phyloP scores from a whole-genome alignment of 2,888 invertebrate genomes.

The Druceiella hillmani region DNA sequence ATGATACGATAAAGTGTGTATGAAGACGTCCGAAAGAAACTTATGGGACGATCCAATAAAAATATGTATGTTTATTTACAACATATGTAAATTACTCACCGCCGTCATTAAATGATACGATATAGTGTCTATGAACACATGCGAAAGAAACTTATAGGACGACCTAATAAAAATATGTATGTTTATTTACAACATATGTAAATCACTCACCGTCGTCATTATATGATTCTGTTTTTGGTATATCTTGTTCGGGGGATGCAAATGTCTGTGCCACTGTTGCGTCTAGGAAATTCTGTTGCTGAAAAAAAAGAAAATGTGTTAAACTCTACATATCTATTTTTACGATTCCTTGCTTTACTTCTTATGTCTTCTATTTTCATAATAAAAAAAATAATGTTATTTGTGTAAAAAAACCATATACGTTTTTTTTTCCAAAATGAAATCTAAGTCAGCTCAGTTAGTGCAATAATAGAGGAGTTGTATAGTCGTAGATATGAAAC shows the following conservation, averaged over 20 bases:
- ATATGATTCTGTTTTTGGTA: slow-evolving; percentile 20
- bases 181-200: too few species aligned
- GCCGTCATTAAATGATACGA: background rate
- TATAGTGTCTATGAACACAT: background rate
- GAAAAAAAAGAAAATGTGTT: slow-evolving; percentile 4
- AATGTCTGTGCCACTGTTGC: slow-evolving; percentile 15
- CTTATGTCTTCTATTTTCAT: background rate
- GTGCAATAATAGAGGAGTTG: too few species aligned
- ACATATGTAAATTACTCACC: slow-evolving; percentile 6
- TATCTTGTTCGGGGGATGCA: slow-evolving; percentile 13
- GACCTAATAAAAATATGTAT: too few species aligned
- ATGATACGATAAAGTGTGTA: too few species aligned
- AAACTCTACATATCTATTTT: background rate
- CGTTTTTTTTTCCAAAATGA: background rate
- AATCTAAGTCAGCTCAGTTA: too few species aligned
- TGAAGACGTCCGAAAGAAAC: background rate
- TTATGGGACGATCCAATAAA: slow-evolving; percentile 5
- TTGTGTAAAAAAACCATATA: background rate
- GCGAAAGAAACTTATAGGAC: background rate
- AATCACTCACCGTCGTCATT: slow-evolving; percentile 8
- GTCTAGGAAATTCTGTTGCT: slow-evolving; percentile 17
- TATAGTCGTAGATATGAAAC: too few species aligned
- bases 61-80: slow-evolving; percentile 16
- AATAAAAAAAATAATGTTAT: background rate
- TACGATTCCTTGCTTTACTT: background rate